These are phyloP conservation scores for Trididemnum nubilum DNA, from an alignment of 23 tunicate genomes.

Conservation along the genomic window DNA sequence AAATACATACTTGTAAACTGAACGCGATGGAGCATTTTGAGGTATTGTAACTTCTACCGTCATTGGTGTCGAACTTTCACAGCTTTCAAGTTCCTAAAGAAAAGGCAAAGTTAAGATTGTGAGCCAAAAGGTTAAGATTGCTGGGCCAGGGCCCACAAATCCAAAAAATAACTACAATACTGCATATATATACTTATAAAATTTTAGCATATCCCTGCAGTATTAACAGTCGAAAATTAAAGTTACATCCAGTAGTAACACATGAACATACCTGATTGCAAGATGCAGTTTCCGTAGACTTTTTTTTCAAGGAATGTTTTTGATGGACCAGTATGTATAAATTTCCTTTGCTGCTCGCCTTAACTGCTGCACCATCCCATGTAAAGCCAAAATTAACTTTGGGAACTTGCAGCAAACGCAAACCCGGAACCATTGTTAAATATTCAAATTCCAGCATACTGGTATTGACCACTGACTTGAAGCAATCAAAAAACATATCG, in stretches of 20 bases:
- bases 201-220: background rate
- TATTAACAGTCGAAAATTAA: background rate
- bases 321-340: background rate
- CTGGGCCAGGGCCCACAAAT: constrained; percentile 4
- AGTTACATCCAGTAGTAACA: background rate
- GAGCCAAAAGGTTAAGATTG: background rate
- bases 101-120: background rate
- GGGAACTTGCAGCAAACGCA: background rate
- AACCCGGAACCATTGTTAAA: background rate
- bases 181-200: background rate
- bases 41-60: background rate
- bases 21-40: background rate
- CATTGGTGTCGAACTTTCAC: background rate
- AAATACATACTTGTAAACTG: background rate
- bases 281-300: background rate
- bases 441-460: background rate
- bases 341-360: constrained; percentile 4
- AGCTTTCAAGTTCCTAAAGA: background rate
- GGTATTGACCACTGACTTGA: background rate
- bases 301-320: constrained; percentile 6
- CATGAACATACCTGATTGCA: background rate
- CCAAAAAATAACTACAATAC: background rate
- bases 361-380: constrained; percentile 32
- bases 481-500: constrained; percentile 5
- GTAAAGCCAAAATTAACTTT: constrained; percentile 13